These are phyloP conservation scores for Cantharis flavilabris DNA, from an alignment of 2,888 invertebrate species.

Conservation along the genomic window DNA sequence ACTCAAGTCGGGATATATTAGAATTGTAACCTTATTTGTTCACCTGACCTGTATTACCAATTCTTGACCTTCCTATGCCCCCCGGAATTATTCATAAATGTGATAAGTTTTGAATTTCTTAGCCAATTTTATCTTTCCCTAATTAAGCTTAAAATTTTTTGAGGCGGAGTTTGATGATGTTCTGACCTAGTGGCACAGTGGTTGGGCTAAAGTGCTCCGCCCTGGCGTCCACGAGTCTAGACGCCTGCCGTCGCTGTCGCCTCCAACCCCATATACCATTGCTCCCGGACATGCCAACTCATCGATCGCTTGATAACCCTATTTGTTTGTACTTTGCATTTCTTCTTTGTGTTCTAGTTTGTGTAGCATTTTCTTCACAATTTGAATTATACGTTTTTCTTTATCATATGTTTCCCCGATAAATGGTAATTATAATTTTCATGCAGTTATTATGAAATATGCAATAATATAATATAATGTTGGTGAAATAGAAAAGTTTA, in stretches of 20 bases:
- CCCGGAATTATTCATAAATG: neutral
- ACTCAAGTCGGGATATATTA: conserved; percentile 26
- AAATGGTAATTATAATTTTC: neutral
- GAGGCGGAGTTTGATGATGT: conserved; percentile 1
- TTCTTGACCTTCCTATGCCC: conserved; percentile 19
- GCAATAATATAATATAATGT: neutral
- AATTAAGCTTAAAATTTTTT: neutral
- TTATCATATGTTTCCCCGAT: neutral
- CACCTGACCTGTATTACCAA: conserved; percentile 28
- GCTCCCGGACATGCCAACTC: conserved; percentile 44
- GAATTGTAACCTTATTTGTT: conserved; percentile 22
- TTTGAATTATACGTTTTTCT: neutral
- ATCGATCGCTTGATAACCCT: conserved; percentile 34
- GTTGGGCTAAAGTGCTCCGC: conserved; percentile 44
- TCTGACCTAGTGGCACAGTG: conserved; percentile 47
- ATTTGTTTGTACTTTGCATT: conserved; percentile 15
- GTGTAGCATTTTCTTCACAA: neutral
- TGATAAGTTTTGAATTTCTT: neutral
- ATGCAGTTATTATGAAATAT: neutral
- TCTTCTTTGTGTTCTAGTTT: conserved; percentile 11
- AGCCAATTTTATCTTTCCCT: neutral
- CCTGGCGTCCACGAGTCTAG: conserved; percentile 53
- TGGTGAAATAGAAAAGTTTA: neutral
- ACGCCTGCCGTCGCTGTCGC: conserved; percentile 49
- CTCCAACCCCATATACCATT: conserved; percentile 39